Evolutionary conservation across 2,797 vertebrate species (phyloP).

Genomic region (Hippoglossus hippoglossus): DNA sequence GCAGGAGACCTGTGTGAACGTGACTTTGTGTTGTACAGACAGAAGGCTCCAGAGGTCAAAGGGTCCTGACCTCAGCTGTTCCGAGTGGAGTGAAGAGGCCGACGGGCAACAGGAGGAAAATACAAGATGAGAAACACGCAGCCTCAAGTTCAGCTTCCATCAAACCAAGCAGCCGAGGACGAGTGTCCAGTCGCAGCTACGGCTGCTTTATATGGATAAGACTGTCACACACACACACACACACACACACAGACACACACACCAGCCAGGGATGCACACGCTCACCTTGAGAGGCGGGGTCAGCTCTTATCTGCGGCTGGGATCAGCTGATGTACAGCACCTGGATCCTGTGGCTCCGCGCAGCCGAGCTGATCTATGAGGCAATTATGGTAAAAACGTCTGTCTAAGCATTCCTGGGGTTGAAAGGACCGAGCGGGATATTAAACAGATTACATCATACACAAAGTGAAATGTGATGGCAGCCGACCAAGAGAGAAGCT

Average conservation of each 20-base stretch:
- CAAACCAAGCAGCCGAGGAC: neutral
- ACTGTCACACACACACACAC: neutral
- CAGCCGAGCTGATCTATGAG: conserved; percentile 69
- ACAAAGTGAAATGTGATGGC: conserved; percentile 74
- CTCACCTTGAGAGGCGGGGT: conserved; percentile 48
- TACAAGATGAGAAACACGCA: neutral
- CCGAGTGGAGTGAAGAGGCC: too few species aligned
- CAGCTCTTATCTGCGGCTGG: conserved; percentile 57
- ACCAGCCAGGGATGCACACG: too few species aligned
- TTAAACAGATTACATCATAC: conserved; percentile 78
- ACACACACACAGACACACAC: conserved; percentile 7
- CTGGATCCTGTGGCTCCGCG: conserved; percentile 47
- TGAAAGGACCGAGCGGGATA: conserved; percentile 74
- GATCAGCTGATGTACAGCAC: conserved; percentile 69
- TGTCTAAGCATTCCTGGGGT: conserved; percentile 75
- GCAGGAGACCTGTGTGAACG: too few species aligned
- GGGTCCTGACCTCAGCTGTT: neutral
- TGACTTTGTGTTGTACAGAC: neutral
- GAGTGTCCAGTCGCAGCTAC: conserved; percentile 2
- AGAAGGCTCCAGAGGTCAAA: neutral
- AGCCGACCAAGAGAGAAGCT: conserved; percentile 53
- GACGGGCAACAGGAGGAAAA: too few species aligned
- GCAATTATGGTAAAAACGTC: conserved; percentile 74
- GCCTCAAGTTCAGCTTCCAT: neutral
- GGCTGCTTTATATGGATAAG: conserved; percentile 35